Evolutionary conservation across 2,113 vertebrate species (phyloP), one percentile per base, ranked within the genome.

Genomic region (Phocoena sinus): DNA sequence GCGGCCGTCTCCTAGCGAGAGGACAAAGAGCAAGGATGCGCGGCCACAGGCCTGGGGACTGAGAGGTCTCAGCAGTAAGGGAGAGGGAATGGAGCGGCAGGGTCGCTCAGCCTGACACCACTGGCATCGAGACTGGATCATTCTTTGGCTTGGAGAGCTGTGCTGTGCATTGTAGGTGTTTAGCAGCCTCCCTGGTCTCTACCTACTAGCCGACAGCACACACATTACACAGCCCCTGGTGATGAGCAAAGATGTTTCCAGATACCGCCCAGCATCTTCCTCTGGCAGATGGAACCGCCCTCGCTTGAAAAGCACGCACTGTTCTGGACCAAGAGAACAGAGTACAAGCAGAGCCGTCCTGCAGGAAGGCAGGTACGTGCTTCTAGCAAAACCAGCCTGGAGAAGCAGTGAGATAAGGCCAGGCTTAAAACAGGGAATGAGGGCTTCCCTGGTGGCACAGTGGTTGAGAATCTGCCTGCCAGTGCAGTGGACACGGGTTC

Each of bases 1-100:
- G 10, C 23, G 0, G 2, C 4, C 25, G 0, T 10, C 20, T 41
- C 38, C 33, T 1, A 2, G 5, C 0, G 25, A 4, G 47, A 12
- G 25, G 12, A 12, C 21, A 33, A 8, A 14, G 8, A 7, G 13
- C 5, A 31, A 14, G 65, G 28, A 4, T 1, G 6, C 50, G 25
- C 18, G 31, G 63, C 38, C 25, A 1, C 13, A 1, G 36, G 58
- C 26, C 0, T 38, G 26, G 18, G 11, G 11, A 31, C 11, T 0
- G 13, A 9, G 56, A 9, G 18, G 38, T 6, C 1, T 31, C 38
- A 3, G n/a, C 38, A 9, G 33, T 9, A 14, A 20, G 1, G 15
- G 5, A 14, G 5, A 10, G 38, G 14, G 44, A 18, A 4, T 13
- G 36, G 8, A 17, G 28, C 15, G 50, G 33, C 26, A 10, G 58